These are phyloP conservation scores for Patella depressa DNA, from an alignment of 2,888 invertebrate species.

Conservation along the genomic window DNA sequence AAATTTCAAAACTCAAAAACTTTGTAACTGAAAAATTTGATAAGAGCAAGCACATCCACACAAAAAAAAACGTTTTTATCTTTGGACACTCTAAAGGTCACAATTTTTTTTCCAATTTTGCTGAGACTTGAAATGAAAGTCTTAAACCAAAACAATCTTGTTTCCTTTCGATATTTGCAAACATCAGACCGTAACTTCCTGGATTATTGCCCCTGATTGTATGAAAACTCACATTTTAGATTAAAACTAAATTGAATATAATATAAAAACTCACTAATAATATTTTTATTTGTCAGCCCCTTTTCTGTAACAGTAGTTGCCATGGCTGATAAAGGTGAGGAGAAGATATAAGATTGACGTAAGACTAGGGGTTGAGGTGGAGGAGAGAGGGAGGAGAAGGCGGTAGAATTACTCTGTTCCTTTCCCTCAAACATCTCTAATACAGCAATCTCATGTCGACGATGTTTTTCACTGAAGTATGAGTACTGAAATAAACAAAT, in stretches of 20 bases:
- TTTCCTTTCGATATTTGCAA: too few species aligned
- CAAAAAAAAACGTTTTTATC: too few species aligned
- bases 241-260: not conserved
- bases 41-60: too few species aligned
- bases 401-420: conserved; percentile 82
- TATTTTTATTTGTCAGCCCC: conserved; percentile 89
- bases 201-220: too few species aligned
- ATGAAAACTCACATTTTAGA: too few species aligned
- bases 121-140: too few species aligned
- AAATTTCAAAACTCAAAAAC: too few species aligned
- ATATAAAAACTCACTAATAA: conserved; percentile 78
- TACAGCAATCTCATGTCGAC: conserved; percentile 92
- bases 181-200: too few species aligned
- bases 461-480: conserved; percentile 92
- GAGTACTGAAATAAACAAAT: conserved; percentile 76
- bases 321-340: conserved; percentile 83
- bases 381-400: conserved; percentile 88
- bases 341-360: conserved; percentile 90
- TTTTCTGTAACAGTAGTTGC: conserved; percentile 92
- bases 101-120: too few species aligned
- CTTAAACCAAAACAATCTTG: too few species aligned
- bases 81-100: too few species aligned
- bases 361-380: conserved; percentile 79
- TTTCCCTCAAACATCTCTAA: conserved; percentile 96
- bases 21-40: too few species aligned